These are phyloP conservation scores for Pristionchus entomophagus DNA, from an alignment of 2,888 invertebrate species.

Conservation along the genomic window DNA sequence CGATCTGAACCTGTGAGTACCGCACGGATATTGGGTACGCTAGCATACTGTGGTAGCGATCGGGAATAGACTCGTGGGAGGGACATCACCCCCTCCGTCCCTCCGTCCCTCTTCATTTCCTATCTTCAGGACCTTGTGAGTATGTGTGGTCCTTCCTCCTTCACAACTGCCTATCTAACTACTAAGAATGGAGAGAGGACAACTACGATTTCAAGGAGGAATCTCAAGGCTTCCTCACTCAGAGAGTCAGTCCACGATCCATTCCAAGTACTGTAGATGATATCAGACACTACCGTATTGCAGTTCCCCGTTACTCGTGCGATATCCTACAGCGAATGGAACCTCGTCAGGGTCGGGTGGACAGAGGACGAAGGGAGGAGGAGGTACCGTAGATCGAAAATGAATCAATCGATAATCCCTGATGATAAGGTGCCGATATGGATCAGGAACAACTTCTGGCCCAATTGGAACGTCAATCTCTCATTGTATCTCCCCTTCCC, in stretches of 20 bases:
- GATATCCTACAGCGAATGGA: neutral
- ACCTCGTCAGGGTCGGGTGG: neutral
- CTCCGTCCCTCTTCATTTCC: neutral
- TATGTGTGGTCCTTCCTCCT: slow-evolving; percentile 61
- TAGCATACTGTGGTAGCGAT: neutral
- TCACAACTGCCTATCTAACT: slow-evolving; percentile 61
- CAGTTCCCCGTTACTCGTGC: neutral
- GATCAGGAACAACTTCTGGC: neutral
- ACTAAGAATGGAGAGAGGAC: slow-evolving; percentile 60
- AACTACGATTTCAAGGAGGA: slow-evolving; percentile 3
- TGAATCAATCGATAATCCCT: neutral
- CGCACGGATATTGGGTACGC: neutral
- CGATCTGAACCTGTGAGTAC: slow-evolving; percentile 45
- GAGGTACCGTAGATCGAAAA: neutral
- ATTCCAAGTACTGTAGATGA: neutral
- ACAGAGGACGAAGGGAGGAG: neutral
- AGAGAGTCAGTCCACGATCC: neutral
- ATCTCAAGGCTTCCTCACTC: neutral
- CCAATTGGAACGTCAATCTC: slow-evolving; percentile 37
- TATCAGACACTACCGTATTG: neutral
- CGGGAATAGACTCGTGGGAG: neutral
- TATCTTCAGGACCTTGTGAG: slow-evolving; percentile 52
- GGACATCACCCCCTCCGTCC: neutral
- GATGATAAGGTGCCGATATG: neutral
- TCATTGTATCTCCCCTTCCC: neutral